These are phyloP conservation scores for Scortum barcoo DNA, from an alignment of 2,113 vertebrate species.

Conservation along the genomic window DNA sequence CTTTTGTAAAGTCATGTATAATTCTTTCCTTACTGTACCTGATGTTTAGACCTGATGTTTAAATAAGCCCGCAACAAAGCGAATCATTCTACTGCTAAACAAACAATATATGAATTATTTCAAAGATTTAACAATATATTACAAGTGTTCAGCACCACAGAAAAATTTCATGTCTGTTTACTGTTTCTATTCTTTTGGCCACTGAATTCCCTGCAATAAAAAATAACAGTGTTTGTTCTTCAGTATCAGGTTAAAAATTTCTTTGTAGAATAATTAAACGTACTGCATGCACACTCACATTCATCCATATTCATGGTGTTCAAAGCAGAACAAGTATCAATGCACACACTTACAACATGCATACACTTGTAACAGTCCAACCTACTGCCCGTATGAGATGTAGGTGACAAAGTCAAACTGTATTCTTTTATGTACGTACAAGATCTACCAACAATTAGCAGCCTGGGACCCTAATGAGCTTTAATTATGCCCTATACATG, in stretches of 20 bases:
- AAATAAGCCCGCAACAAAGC: no score
- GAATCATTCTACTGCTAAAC: no score
- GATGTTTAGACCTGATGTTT: no score
- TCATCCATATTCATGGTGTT: not conserved
- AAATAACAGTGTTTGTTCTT: no score
- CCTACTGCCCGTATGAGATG: not conserved
- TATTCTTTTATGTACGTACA: constrained; percentile 38
- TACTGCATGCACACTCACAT: not conserved
- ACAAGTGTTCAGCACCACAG: no score
- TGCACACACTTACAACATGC: not conserved
- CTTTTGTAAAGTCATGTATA: no score
- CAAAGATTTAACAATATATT: no score
- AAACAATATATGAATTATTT: no score
- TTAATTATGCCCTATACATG: constrained; percentile 30
- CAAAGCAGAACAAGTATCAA: not conserved
- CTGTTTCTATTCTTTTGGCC: not conserved
- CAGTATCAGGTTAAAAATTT: no score
- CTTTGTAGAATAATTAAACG: no score
- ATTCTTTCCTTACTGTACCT: no score
- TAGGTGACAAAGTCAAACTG: constrained; percentile 3
- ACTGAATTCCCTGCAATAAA: not conserved
- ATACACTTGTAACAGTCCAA: not conserved
- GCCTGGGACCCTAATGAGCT: constrained; percentile 40
- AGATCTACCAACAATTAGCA: constrained; percentile 66
- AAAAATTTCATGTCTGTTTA: not conserved